Conservation (phyloP, 2,797 vertebrate species). For the Eulemur rubriventer region DNA sequence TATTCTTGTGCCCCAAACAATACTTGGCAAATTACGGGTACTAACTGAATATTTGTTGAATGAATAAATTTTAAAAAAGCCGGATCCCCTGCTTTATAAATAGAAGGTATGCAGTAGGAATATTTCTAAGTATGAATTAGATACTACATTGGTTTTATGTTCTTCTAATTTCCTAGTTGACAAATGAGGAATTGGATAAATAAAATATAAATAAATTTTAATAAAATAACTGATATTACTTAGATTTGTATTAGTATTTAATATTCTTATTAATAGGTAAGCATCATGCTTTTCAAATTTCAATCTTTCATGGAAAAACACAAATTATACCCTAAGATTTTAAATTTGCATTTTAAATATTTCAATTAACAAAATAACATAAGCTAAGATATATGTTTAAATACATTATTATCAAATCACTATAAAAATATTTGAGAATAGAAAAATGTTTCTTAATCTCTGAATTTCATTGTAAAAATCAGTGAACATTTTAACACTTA, state of each 20-base stretch:
- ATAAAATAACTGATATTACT: neutral
- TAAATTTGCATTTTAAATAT: neutral
- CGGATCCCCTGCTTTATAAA: neutral
- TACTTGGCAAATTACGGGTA: constrained; percentile 33
- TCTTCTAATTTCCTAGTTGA: neutral
- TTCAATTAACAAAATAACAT: constrained; percentile 13
- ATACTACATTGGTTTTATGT: neutral
- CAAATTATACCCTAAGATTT: neutral
- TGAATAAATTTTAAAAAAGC: neutral
- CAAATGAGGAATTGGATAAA: neutral
- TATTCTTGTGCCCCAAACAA: neutral
- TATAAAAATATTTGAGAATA: neutral
- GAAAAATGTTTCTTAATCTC: neutral
- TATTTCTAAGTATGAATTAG: neutral
- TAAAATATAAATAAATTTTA: neutral
- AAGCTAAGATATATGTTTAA: neutral
- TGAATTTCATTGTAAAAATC: neutral
- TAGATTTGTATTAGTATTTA: neutral
- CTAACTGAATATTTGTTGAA: neutral
- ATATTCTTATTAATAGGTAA: neutral
- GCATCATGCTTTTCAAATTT: neutral
- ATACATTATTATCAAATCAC: neutral
- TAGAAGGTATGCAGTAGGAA: neutral
- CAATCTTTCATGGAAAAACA: neutral
- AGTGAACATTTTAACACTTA: neutral